Conservation (phyloP, 2,797 vertebrate species). For the Nyctalus aviator region DNA sequence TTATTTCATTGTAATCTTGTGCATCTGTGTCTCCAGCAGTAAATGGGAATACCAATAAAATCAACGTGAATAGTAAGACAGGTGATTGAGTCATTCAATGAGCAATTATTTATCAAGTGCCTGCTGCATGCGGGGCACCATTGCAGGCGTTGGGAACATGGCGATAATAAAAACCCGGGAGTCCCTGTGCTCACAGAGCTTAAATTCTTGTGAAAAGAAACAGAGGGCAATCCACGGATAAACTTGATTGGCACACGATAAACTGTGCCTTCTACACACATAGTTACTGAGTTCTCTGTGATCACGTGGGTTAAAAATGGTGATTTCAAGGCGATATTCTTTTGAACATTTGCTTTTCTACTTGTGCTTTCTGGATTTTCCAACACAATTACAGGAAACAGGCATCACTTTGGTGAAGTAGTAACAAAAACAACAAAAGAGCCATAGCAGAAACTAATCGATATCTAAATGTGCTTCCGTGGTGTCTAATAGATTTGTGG, state of each 20-base stretch:
- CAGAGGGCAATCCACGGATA: not conserved
- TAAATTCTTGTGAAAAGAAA: conserved; percentile 27
- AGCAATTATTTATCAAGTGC: conserved; percentile 45
- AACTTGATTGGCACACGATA: not conserved
- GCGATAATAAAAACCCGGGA: not conserved
- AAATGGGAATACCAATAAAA: not conserved
- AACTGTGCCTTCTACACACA: conserved; percentile 21
- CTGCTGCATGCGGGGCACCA: not conserved
- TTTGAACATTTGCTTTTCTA: not conserved
- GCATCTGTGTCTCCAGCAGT: not conserved
- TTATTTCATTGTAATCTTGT: not conserved
- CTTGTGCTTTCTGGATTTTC: conserved; percentile 20
- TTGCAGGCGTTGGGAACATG: not conserved
- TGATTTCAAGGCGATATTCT: not conserved
- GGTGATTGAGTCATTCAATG: not conserved
- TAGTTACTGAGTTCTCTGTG: not conserved
- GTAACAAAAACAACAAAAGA: conserved; percentile 7
- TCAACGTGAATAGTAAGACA: not conserved
- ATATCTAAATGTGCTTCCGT: not conserved
- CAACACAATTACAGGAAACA: not conserved
- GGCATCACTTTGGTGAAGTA: not conserved
- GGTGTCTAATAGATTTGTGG: not conserved
- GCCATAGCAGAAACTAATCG: not conserved
- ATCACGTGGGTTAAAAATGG: not conserved
- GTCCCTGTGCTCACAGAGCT: not conserved